Evolutionary conservation across 1,140 invertebrate species (phyloP).

Genomic region (Leptopilina clavipes): DNA sequence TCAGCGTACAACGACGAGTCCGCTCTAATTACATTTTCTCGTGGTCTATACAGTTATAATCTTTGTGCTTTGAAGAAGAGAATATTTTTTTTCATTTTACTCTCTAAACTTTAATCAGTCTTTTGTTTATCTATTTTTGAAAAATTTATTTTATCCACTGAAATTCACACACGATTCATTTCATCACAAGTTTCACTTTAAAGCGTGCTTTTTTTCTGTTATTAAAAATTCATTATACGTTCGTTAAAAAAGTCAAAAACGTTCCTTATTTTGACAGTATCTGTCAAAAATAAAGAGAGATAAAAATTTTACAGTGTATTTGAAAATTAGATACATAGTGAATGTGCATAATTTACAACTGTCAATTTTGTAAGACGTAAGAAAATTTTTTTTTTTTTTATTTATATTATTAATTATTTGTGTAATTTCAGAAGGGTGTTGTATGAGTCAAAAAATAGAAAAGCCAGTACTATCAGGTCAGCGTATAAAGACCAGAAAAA

Average conservation of each 20-base stretch:
- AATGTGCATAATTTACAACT: neutral
- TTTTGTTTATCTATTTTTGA: constrained; percentile 15
- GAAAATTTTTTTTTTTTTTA: neutral
- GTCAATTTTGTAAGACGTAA: neutral
- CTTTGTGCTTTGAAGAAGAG: neutral
- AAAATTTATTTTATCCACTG: neutral
- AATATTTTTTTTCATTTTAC: neutral
- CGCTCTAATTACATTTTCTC: constrained; percentile 36
- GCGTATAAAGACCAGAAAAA: constrained; percentile 99
- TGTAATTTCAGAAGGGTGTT: constrained; percentile 91
- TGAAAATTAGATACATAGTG: neutral
- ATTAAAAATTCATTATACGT: neutral
- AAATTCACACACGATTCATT: no score
- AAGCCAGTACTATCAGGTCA: constrained; percentile 99
- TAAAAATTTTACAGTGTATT: neutral
- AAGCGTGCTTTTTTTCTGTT: constrained; percentile 18
- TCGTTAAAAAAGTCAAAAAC: neutral
- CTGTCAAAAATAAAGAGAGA: neutral
- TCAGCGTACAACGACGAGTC: constrained; percentile 52
- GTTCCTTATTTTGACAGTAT: neutral
- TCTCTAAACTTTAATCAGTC: neutral
- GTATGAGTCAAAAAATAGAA: constrained; percentile 99
- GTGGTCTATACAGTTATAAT: neutral
- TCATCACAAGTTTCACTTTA: neutral
- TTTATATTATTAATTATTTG: constrained; percentile 43